Conservation (phyloP, 2,888 invertebrate species). For the Phymatocera aterrima region DNA sequence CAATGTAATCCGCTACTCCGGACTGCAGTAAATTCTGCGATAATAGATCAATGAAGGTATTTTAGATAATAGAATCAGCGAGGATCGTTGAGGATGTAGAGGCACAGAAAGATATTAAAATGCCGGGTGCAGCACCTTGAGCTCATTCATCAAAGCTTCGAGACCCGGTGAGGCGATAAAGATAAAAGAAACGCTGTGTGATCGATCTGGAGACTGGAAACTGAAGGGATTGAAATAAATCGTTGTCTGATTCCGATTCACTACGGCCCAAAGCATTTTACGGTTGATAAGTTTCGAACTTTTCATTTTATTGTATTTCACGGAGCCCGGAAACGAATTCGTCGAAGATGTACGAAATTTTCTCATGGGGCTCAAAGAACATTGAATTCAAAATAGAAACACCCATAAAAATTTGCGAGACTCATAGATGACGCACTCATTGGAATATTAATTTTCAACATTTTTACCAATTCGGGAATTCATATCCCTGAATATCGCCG, state of each 20-base stretch:
- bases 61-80: constrained; percentile 6
- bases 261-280: neutral
- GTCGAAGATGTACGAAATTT: neutral
- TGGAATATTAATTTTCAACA: too few relatives aligned
- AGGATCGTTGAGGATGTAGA: neutral
- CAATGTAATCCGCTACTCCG: neutral
- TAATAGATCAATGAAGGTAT: neutral
- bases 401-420: neutral
- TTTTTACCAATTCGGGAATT: too few relatives aligned
- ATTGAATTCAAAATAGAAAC: neutral
- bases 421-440: neutral
- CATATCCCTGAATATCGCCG: too few relatives aligned
- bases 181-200: constrained; percentile 37
- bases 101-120: constrained; percentile 26
- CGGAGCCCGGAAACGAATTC: neutral
- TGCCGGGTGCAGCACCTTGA: constrained; percentile 9
- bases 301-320: neutral
- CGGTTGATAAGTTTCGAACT: neutral
- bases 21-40: neutral
- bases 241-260: neutral
- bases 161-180: constrained; percentile 23
- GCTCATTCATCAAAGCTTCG: constrained; percentile 28
- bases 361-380: neutral
- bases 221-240: constrained; percentile 33
- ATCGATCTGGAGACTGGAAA: constrained; percentile 30